phyloP scores from a whole-genome alignment of 2,113 vertebrate genomes.

The Antennarius striatus region DNA sequence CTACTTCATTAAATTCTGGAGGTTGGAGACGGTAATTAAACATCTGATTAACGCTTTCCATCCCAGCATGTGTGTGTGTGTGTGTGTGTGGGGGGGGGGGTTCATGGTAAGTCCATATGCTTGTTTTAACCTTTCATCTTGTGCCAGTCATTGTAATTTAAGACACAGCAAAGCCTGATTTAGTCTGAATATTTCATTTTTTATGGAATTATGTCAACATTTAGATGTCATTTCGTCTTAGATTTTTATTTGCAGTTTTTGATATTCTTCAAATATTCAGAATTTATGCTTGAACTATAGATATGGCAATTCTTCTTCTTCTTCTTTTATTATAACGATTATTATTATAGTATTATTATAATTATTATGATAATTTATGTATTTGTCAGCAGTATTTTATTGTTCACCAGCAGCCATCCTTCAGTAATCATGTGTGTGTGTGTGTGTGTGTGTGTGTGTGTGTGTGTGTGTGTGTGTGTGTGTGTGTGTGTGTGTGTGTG shows the following conservation, averaged over 20 bases:
- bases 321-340: constrained; percentile 33
- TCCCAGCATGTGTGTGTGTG: not conserved
- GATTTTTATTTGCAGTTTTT: too few relatives aligned
- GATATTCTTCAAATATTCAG: not conserved
- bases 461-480: too few relatives aligned
- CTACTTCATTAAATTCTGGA: too few relatives aligned
- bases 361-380: constrained; percentile 80
- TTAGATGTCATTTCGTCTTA: too few relatives aligned
- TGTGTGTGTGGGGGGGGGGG: constrained; percentile 14
- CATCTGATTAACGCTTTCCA: too few relatives aligned
- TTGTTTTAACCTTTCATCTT: constrained; percentile 58
- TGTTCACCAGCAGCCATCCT: constrained; percentile 52
- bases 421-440: too few relatives aligned
- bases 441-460: too few relatives aligned
- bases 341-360: constrained; percentile 36
- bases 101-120: constrained; percentile 53
- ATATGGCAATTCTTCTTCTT: constrained; percentile 41
- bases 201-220: too few relatives aligned
- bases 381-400: constrained; percentile 79
- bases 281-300: not conserved
- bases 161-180: constrained; percentile 31
- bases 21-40: too few relatives aligned
- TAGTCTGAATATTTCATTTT: too few relatives aligned
- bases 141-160: constrained; percentile 8
- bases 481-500: too few relatives aligned